Conservation (phyloP, 2,113 vertebrate genomes). For the Ahaetulla prasina region DNA sequence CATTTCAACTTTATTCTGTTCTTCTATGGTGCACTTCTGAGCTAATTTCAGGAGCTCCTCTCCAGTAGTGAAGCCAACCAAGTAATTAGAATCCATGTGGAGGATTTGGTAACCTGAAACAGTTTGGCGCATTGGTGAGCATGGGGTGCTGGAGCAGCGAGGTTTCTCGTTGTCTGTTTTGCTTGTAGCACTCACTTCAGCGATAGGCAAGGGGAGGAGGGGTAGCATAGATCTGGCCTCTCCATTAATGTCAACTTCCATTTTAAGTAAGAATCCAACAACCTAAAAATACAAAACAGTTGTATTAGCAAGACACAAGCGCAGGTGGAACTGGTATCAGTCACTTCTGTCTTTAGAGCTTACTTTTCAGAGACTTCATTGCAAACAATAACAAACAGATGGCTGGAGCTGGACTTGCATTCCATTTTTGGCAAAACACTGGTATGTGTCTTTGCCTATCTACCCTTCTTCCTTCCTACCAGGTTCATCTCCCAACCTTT, state of each 20-base stretch:
- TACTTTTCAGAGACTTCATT: neutral
- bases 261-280: slow-evolving; percentile 68
- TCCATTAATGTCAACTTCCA: slow-evolving; percentile 90
- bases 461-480: neutral
- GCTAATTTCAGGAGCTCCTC: slow-evolving; percentile 93
- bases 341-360: neutral
- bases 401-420: neutral
- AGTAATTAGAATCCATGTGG: slow-evolving; percentile 95
- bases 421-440: neutral
- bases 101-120: slow-evolving; percentile 92
- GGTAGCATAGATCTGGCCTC: slow-evolving; percentile 77
- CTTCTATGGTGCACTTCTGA: slow-evolving; percentile 76
- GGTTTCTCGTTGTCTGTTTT: slow-evolving; percentile 83
- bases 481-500: neutral
- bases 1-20: slow-evolving; percentile 73
- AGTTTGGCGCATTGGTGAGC: slow-evolving; percentile 85
- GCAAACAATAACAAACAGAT: neutral
- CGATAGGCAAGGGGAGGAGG: slow-evolving; percentile 74
- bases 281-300: slow-evolving; percentile 63
- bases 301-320: neutral
- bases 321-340: neutral
- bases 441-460: neutral
- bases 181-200: slow-evolving; percentile 71
- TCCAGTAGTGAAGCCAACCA: slow-evolving; percentile 92
- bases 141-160: slow-evolving; percentile 91